Evolutionary conservation across 35 echinoderm and acorn worm genomes (phyloP).

Genomic region (Acanthaster planci): DNA sequence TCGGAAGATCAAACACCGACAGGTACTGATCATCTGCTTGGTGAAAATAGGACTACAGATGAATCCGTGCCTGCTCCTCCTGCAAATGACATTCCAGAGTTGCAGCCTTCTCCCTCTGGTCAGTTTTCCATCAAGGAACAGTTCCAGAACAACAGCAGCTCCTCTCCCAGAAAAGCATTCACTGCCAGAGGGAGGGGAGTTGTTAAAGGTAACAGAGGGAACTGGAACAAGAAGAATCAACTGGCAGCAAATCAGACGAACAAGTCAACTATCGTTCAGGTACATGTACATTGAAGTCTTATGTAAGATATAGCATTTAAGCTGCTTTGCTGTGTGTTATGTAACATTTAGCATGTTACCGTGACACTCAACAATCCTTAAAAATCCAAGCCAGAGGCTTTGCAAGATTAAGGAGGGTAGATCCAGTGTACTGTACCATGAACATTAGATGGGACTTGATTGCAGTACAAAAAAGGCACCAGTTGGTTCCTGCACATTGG

Average conservation of each 20-base stretch:
- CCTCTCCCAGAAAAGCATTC: background rate
- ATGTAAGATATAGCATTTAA: too few species aligned
- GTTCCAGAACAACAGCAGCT: background rate
- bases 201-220: background rate
- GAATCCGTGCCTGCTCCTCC: background rate
- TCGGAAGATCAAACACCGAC: too few species aligned
- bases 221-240: slow-evolving; percentile 18
- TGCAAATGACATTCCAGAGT: background rate
- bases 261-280: background rate
- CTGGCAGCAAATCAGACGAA: background rate
- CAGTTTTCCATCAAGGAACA: background rate
- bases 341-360: background rate
- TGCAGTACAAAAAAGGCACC: too few species aligned
- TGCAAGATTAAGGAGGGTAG: background rate
- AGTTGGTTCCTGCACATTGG: too few species aligned
- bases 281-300: background rate
- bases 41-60: background rate
- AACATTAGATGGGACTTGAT: too few species aligned
- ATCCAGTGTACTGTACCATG: background rate
- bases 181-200: background rate
- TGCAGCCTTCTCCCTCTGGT: background rate
- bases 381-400: background rate
- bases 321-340: too few species aligned
- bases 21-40: background rate
- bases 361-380: background rate